phyloP scores from a whole-genome alignment of 2,797 vertebrate species.

The Enteromius trimaculatus region DNA sequence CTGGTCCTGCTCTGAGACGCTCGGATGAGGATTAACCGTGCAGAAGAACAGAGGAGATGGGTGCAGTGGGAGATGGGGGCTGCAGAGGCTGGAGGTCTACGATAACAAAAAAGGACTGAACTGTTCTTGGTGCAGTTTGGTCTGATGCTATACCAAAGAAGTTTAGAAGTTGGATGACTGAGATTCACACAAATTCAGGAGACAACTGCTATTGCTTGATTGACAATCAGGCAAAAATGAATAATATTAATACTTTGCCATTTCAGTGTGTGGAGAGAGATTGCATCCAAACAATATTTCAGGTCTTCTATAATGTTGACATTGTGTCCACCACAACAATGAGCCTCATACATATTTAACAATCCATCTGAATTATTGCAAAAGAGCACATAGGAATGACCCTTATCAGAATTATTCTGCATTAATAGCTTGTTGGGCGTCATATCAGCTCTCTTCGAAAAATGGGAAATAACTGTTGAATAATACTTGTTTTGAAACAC shows the following conservation, averaged over 20 bases:
- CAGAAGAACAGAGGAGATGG: neutral
- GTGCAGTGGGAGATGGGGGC: neutral
- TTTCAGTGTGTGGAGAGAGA: neutral
- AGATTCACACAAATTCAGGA: neutral
- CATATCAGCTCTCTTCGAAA: constrained; percentile 56
- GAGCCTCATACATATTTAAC: constrained; percentile 55
- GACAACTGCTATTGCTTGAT: constrained; percentile 6
- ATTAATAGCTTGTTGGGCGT: constrained; percentile 70
- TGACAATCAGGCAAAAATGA: neutral
- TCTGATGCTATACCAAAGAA: neutral
- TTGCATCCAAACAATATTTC: neutral
- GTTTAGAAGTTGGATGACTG: neutral
- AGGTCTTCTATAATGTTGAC: neutral
- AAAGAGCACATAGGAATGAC: constrained; percentile 60
- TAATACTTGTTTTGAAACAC: neutral
- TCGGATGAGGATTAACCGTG: neutral
- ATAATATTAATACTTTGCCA: neutral
- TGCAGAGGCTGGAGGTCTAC: neutral
- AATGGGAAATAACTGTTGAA: neutral
- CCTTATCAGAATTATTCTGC: constrained; percentile 68
- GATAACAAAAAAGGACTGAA: constrained; percentile 43
- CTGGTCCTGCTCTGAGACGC: constrained; percentile 57
- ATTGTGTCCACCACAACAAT: constrained; percentile 8
- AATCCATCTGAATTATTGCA: constrained; percentile 54
- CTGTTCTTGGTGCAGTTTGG: constrained; percentile 42